Percentiles rank a stretch among this genome's conserved stretches.
Conservation (phyloP, 2,113 vertebrate species). For the Tringa solitaria region DNA sequence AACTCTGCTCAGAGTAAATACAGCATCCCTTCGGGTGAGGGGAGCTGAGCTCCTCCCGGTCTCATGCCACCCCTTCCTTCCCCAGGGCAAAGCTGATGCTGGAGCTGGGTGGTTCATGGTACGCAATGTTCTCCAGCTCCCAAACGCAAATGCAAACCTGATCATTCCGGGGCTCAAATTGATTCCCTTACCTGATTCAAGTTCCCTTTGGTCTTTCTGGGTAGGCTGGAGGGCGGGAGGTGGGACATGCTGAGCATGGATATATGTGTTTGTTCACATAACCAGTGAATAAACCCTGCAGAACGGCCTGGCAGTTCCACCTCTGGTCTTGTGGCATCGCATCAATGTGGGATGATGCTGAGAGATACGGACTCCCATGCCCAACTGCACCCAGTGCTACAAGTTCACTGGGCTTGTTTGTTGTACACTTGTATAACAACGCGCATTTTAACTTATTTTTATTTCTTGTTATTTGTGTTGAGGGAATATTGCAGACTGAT, state of each 20-base stretch:
- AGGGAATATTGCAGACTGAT: background rate
- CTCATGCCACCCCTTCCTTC: background rate
- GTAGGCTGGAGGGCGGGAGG: background rate
- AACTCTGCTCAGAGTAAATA: background rate
- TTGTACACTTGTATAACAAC: background rate
- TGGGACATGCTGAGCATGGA: background rate
- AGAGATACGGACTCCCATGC: background rate
- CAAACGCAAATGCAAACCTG: background rate
- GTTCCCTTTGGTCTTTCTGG: background rate
- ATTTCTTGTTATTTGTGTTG: background rate
- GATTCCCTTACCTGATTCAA: background rate
- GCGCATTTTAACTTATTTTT: background rate
- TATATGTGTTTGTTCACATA: no score
- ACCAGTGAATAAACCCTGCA: rapidly evolving
- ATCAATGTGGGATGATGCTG: background rate
- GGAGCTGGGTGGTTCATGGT: background rate
- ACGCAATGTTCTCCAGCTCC: background rate
- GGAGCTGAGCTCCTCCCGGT: background rate
- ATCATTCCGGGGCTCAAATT: background rate
- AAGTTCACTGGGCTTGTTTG: background rate
- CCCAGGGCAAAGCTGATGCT: background rate
- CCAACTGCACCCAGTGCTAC: background rate
- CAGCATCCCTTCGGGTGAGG: background rate
- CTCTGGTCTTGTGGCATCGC: background rate
- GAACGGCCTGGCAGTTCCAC: background rate